Percentiles rank a stretch among this genome's conserved stretches.
Evolutionary conservation across 2,113 vertebrate genomes (phyloP).

Genomic region (Petaurus breviceps): DNA sequence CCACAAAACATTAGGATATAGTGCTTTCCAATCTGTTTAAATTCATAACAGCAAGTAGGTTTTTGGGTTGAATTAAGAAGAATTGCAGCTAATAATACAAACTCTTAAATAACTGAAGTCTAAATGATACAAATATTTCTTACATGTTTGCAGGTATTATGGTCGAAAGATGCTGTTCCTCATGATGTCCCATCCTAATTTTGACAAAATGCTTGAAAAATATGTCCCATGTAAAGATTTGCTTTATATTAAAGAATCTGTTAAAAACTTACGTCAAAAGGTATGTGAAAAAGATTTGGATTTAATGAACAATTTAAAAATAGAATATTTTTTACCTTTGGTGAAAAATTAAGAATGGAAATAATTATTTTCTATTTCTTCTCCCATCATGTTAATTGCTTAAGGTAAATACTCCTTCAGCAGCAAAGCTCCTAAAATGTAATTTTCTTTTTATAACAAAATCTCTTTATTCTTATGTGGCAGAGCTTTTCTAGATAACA

Average conservation of each 20-base stretch:
- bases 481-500: neutral
- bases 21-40: slow-evolving; percentile 17
- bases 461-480: neutral
- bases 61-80: neutral
- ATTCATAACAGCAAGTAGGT: neutral
- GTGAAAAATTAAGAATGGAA: slow-evolving; percentile 24
- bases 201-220: slow-evolving; percentile 93
- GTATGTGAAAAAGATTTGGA: slow-evolving; percentile 79
- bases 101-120: slow-evolving; percentile 16
- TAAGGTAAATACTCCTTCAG: neutral
- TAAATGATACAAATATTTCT: slow-evolving; percentile 51
- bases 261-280: slow-evolving; percentile 91
- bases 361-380: slow-evolving; percentile 38
- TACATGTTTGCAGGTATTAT: slow-evolving; percentile 87
- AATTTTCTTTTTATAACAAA: neutral
- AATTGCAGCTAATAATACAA: slow-evolving; percentile 19
- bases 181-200: slow-evolving; percentile 91
- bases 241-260: slow-evolving; percentile 88
- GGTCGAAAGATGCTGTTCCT: slow-evolving; percentile 93
- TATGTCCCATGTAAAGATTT: slow-evolving; percentile 90
- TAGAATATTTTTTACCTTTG: slow-evolving; percentile 3
- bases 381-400: neutral
- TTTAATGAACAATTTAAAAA: slow-evolving; percentile 47
- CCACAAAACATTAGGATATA: slow-evolving; percentile 21
- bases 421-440: neutral